Base-by-base conservation (phyloP, 2,888 invertebrate genomes). In the Macaria notata region DNA sequence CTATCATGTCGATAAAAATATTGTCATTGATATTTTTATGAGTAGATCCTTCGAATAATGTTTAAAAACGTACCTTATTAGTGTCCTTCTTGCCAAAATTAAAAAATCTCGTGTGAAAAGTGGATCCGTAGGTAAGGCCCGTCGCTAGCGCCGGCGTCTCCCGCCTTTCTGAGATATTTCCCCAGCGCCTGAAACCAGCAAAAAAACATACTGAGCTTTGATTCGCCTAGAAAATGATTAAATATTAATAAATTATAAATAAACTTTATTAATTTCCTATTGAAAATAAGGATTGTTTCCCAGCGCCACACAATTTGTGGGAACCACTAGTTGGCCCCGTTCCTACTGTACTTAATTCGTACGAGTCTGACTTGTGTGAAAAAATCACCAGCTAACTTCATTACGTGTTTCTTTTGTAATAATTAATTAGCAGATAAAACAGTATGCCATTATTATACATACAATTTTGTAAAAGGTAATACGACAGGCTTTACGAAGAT, bases 301-400 rank as follows among this genome's bases (percentile, higher is more conserved):
- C 81, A 81, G 76, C 73, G 63, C 48, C 64, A 75, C 64, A 79
- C 78, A 78, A 76, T 77, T 75, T 76, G 81, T 84, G 83, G 78
- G 83, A 84, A 83, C 75, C 76, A 69, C 66, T 67, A 69, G 67
- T 71, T 69, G 68, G 68, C 69, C 70, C 64, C 67, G 70, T 75
- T 76, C 72, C 73, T 76, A 76, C 72, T 73, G 62, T 66, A 67
- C 64, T 59, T 69, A 68, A 68, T 70, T 67, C 71, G 61, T 53
- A 50, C 56, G 51, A 62, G 58, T 54, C 49, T 63, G 65, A 48
- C 66, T 65, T 73, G 70, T 75, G 72, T 71, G 73, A 73, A 77
- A 58, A 59, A 59, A 49, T 76, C 73, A 71, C 74, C 68, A 72
- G 69, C 63, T 63, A 67, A 67, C 54, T 68, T 68, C 68, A 72